Evolutionary conservation across 1,140 invertebrate genomes (phyloP).

Genomic region (Zophobas morio): DNA sequence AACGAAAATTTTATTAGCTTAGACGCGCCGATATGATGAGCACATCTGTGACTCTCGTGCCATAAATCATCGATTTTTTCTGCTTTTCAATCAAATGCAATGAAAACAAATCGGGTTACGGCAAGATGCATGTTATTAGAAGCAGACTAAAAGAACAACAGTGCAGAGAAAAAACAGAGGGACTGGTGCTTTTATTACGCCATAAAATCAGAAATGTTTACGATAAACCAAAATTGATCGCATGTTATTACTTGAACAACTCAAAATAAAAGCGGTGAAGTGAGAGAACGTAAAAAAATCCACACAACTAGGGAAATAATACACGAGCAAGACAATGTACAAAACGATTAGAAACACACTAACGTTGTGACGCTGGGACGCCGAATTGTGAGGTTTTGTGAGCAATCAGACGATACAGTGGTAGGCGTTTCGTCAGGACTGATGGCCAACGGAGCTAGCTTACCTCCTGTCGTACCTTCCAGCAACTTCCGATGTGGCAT

Average conservation of each 20-base stretch:
- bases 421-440: constrained; percentile 66
- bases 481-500: constrained; percentile 71
- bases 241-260: constrained; percentile 20
- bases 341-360: constrained; percentile 58
- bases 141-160: constrained; percentile 11
- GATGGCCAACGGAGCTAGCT: constrained; percentile 71
- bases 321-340: constrained; percentile 43
- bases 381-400: constrained; percentile 56
- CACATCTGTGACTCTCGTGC: too few relatives aligned
- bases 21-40: too few relatives aligned
- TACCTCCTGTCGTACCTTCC: constrained; percentile 70
- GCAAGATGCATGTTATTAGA: constrained; percentile 23
- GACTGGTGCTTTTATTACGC: constrained; percentile 29
- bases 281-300: constrained; percentile 24
- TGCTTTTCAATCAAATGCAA: constrained; percentile 33
- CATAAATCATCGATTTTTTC: not conserved
- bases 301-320: constrained; percentile 46
- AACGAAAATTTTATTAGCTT: too few relatives aligned
- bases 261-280: constrained; percentile 23
- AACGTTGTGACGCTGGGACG: constrained; percentile 66
- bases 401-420: constrained; percentile 53
- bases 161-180: constrained; percentile 5
- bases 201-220: constrained; percentile 21
- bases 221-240: constrained; percentile 29
- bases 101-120: constrained; percentile 5